Evolutionary conservation across 2,888 invertebrate genomes (phyloP), one percentile per base, ranked within the genome.

Genomic region (Drosophila subquinaria): DNA sequence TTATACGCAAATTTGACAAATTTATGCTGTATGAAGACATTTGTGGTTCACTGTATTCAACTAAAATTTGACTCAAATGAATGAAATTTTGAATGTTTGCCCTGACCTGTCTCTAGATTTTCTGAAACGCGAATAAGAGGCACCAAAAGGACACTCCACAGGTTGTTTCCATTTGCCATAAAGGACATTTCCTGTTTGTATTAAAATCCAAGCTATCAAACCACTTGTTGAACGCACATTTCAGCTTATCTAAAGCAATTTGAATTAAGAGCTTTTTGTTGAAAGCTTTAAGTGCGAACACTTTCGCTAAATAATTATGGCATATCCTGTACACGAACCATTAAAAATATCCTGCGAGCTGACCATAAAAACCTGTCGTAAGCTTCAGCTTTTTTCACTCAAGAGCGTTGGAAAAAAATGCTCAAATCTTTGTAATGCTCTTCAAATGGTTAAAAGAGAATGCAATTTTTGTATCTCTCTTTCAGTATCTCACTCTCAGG

Each of bases 281-380:
- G 42, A 74, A 69, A 73, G 81, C 79, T 81, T 65, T 27, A 33
- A 56, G 40, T 51, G 6, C 13, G 30, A 43, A 13, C 23, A 74
- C 51, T 74, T 78, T 78, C 47, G 74, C 56, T 61, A 48, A 52
- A 65, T 63, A 73, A 82, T 82, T 83, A 85, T 82, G 59, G 88
- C 70, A 73, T 72, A 89, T 84, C 84, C 84, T 84, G 89, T 87
- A 60, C 84, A 79, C 89, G 50, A 84, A 84, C 84, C 84, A 53
- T 56, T 78, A 73, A 74, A 86, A 88, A 78, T 79, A 57, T 89
- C 89, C 84, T 79, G 57, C 42, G 10, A n/a, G 30, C 23, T 40
- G 35, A 17, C 48, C 56, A 66, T 67, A 71, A 67, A 72, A 66
- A 71, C 62, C 48, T 30, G 45, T 4, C 48, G 38, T 11, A 62